phyloP scores from a whole-genome alignment of 2,797 vertebrate species.

The Propithecus perrieri region DNA sequence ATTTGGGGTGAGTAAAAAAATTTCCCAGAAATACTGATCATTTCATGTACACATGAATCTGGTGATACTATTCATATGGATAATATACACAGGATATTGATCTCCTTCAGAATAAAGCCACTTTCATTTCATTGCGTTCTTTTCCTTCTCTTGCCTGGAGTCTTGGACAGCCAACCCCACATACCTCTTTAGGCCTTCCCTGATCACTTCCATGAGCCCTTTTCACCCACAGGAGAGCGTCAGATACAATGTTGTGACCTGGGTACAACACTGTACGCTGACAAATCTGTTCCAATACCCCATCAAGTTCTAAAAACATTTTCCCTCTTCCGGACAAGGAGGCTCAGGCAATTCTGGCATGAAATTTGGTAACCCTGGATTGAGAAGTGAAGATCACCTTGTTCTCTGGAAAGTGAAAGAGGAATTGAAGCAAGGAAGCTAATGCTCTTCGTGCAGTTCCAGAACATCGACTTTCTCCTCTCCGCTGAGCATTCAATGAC shows the following conservation, averaged over 20 bases:
- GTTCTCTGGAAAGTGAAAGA: conserved; percentile 76
- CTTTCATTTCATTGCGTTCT: not conserved
- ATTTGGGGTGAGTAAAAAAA: not conserved
- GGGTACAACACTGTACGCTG: not conserved
- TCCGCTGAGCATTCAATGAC: not conserved
- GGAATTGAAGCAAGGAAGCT: conserved; percentile 69
- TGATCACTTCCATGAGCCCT: not conserved
- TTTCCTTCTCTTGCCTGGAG: not conserved
- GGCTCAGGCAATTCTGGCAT: not conserved
- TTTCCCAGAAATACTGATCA: not conserved
- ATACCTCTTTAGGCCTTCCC: not conserved
- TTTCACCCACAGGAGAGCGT: not conserved
- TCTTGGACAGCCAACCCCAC: not conserved
- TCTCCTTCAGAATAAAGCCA: not conserved
- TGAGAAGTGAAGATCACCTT: conserved; percentile 75
- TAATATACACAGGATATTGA: not conserved
- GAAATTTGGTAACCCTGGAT: conserved; percentile 34
- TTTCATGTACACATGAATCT: not conserved
- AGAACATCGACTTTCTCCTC: conserved; percentile 29
- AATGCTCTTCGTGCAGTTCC: not conserved
- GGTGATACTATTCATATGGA: not conserved
- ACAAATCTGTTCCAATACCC: not conserved
- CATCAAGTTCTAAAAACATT: not conserved
- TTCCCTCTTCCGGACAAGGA: conserved; percentile 17
- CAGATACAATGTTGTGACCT: not conserved